A percentile compares a stretch with the other conserved stretches of the same genome.
These are phyloP conservation scores for Abramis brama DNA, from an alignment of 2,113 vertebrate genomes.

Conservation along the genomic window DNA sequence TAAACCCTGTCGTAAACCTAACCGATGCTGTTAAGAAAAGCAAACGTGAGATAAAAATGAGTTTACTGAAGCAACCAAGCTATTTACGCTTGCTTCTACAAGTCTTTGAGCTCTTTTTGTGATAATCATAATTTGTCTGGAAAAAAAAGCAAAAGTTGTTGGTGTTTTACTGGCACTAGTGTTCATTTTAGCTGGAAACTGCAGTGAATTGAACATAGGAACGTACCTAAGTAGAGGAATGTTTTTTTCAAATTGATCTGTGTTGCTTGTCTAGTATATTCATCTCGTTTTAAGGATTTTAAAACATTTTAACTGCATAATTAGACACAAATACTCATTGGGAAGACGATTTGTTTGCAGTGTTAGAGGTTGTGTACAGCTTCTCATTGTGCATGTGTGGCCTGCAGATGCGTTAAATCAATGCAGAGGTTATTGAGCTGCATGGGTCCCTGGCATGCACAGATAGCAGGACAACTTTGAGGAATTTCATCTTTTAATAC, in stretches of 20 bases:
- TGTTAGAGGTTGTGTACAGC: background rate
- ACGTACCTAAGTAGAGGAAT: background rate
- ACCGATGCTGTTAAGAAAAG: too few relatives aligned
- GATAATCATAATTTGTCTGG: too few relatives aligned
- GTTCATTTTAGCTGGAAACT: too few relatives aligned
- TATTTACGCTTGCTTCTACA: too few relatives aligned
- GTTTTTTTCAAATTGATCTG: background rate
- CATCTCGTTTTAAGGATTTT: background rate
- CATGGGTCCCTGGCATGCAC: constrained; percentile 39
- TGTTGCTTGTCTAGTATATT: background rate
- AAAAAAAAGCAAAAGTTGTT: too few relatives aligned
- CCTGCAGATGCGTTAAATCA: constrained; percentile 46
- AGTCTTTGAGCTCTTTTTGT: too few relatives aligned
- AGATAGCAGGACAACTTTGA: constrained; percentile 55
- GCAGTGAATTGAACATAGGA: too few relatives aligned
- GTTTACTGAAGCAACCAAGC: too few relatives aligned
- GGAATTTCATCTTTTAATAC: constrained; percentile 50
- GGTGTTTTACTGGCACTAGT: too few relatives aligned
- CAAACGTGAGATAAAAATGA: too few relatives aligned
- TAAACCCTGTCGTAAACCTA: too few relatives aligned
- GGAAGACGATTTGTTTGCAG: background rate
- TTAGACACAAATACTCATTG: background rate
- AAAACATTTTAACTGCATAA: background rate
- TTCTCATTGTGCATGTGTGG: constrained; percentile 3
- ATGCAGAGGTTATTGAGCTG: constrained; percentile 53